These are phyloP conservation scores for Ferrisia virgata DNA, from an alignment of 2,888 invertebrate genomes.

Conservation along the genomic window DNA sequence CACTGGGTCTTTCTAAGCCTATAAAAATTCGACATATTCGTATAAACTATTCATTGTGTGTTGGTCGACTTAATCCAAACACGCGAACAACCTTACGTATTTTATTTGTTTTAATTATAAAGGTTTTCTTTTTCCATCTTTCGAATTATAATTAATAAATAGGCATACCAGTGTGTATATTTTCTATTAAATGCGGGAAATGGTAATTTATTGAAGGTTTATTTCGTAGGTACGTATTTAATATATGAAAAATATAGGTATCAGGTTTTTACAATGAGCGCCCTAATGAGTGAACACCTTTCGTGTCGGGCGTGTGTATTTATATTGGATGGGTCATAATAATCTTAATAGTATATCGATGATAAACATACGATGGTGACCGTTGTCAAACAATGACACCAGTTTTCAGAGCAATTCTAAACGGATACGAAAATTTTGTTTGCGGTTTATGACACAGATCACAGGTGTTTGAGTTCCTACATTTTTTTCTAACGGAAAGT, in stretches of 20 bases:
- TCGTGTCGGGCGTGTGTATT: not conserved
- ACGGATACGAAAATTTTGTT: not conserved
- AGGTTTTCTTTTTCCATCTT: not conserved
- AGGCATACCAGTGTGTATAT: not conserved
- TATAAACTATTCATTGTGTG: not conserved
- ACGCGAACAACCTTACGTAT: not conserved
- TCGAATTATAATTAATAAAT: constrained; percentile 1
- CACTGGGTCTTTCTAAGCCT: not conserved
- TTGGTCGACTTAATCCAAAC: not conserved
- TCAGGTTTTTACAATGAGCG: not conserved
- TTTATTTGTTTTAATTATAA: not conserved
- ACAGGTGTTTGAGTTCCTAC: not conserved
- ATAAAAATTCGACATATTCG: constrained; percentile 15
- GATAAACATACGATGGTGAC: not conserved
- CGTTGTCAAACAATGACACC: not conserved
- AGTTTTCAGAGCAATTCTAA: not conserved
- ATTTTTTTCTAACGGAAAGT: not conserved
- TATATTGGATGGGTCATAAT: not conserved
- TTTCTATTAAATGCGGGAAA: not conserved
- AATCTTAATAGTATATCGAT: not conserved
- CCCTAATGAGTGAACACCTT: constrained; percentile 14
- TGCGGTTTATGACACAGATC: constrained; percentile 10
- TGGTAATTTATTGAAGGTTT: not conserved
- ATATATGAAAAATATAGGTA: too few species aligned
- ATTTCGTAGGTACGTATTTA: not conserved